Evolutionary conservation across 2,888 invertebrate species (phyloP), one percentile per base, ranked within the genome.

Genomic region (Caenorhabditis drosophilae): DNA sequence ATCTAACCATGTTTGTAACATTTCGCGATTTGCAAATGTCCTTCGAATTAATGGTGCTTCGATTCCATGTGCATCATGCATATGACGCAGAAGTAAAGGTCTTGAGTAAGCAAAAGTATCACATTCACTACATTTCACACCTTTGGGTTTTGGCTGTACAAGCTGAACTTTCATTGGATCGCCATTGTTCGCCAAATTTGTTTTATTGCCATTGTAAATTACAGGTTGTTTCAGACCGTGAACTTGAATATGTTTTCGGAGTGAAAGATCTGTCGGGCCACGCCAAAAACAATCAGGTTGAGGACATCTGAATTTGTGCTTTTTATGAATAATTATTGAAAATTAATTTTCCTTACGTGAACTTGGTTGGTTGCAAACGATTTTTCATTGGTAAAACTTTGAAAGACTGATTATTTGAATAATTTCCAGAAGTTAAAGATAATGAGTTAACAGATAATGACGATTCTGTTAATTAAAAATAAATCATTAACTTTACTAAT

Each of bases 41-140:
- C 69, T 40, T 36, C 63, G 52, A 27, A 73, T 67, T n/a, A 70
- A 55, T 0, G 73, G 73, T 12, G 70, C 70, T 50, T 70, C 70
- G 20, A 73, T 67, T 18, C 70, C 70, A 27, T 73, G 73, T n/a
- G 63, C 55, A 35, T 67, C 60, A 27, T 51, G 56, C 73, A 73
- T 73, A 47, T 73, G 73, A 25, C 70, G 62, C 20, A 73, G 55
- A 27, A 73, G 59, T 9, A 71, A 53, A 9, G 70, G 70, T 15
- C 73, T 57, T 12, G 73, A 73, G 36, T 73, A 73, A 6, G 70
- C 70, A 26, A 71, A 56, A 4, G 69, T 64, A 22, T 69, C 73
- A 54, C 73, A 73, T 45, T 73, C 73, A 49, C 68, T 68, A 34
- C 73, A 73, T 35, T 68, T 60, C 27, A 73, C 66, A 23, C 66